Percentiles rank a stretch among this genome's conserved stretches.
Evolutionary conservation across 2,888 invertebrate genomes (phyloP).

Genomic region (Dicroscelio sp.): DNA sequence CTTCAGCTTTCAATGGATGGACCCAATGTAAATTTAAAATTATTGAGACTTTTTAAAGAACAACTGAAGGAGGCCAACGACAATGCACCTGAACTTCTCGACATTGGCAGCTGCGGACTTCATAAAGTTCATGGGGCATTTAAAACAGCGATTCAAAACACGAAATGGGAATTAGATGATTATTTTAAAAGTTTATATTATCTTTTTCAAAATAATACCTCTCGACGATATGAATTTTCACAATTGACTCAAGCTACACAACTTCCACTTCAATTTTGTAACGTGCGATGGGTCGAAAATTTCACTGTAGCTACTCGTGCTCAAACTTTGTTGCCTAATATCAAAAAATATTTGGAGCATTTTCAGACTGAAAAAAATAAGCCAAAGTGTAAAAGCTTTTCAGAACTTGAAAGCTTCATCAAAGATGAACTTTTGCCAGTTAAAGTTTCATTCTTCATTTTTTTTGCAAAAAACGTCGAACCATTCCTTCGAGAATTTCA

Average conservation of each 20-base stretch:
- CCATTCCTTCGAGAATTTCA: conserved; percentile 79
- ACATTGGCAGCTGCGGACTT: conserved; percentile 7
- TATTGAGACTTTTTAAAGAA: conserved; percentile 2
- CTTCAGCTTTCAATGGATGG: conserved; percentile 53
- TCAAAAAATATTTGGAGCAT: conserved; percentile 60
- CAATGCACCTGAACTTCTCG: background rate
- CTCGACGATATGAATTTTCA: background rate
- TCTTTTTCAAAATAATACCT: conserved; percentile 15
- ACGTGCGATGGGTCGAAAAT: background rate
- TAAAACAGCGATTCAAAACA: conserved; percentile 24
- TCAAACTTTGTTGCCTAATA: background rate
- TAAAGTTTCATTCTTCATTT: conserved; percentile 75
- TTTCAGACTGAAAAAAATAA: background rate
- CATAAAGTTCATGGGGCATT: conserved; percentile 26
- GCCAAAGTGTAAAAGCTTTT: conserved; percentile 67
- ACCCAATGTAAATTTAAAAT: conserved; percentile 21
- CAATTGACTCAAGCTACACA: background rate
- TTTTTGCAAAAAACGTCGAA: conserved; percentile 71
- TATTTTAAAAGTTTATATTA: conserved; percentile 11
- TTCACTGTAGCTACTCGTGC: background rate
- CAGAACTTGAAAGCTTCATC: conserved; percentile 30
- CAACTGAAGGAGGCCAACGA: background rate
- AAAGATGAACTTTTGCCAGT: conserved; percentile 68
- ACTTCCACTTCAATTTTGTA: conserved; percentile 5
- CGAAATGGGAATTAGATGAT: conserved; percentile 37